Base-by-base conservation (phyloP, 2,888 invertebrate species). In the Trichacis sp. region DNA sequence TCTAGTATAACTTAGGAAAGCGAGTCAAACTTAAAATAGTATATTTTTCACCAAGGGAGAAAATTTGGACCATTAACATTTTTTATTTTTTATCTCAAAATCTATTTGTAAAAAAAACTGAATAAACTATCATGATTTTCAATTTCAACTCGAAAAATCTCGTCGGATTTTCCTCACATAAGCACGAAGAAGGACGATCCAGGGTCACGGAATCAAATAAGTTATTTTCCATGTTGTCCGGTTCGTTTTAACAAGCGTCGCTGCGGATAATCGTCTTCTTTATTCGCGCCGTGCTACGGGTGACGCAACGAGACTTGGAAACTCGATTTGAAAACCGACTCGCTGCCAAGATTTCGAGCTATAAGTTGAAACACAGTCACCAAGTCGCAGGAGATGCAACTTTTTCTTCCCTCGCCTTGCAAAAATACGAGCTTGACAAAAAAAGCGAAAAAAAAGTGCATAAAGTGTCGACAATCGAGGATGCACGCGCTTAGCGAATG, bases 401-500 rank as follows among this genome's bases (percentile, higher is more conserved):
- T 24, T 24, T 8, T 24, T 3, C 24, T 36, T 36, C 36, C 9
- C 36, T 4, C 14, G 3, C 11, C 2, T n/a, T n/a, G 4, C 36
- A 15, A 45, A 24, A 48, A 40, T 43, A 38, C 55, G 50, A 49
- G 38, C 38, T 46, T 53, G 14, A 45, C 3, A 36, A 50, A 36
- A 38, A 38, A 59, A 46, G 19, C 29, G 52, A 19, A 36, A 50
- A 66, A 49, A 56, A 46, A 55, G 58, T 36, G 62, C 48, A 52
- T 52, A 59, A 54, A 48, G 46, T 49, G 36, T 24, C 30, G 54
- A 59, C 70, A 73, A 75, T 75, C 73, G 75, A 73, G 72, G 73
- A 73, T 73, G 72, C 69, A 72, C 74, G 66, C 69, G 57, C 60
- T 68, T 72, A 63, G 71, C 73, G 73, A 75, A 76, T 76, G 72